A percentile compares a stretch with the other conserved stretches of the same genome.
These are phyloP conservation scores for Trichogramma pretiosum DNA, from an alignment of 1,140 invertebrate genomes.

Conservation along the genomic window DNA sequence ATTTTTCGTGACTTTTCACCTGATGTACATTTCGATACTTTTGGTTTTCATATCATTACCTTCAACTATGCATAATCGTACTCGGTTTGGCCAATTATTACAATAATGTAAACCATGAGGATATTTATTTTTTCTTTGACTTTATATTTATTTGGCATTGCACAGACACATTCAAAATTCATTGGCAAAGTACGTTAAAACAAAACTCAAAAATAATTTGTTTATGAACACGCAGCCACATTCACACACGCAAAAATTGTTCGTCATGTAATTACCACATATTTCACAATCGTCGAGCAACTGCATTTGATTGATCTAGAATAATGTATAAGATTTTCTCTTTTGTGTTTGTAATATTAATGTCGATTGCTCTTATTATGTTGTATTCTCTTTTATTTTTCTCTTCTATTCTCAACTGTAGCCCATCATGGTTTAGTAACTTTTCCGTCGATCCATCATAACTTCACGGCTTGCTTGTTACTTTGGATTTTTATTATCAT, in stretches of 20 bases:
- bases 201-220: constrained; percentile 23
- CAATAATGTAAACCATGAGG: constrained; percentile 15
- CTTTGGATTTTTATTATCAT: too few relatives aligned
- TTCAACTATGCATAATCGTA: too few relatives aligned
- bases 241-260: constrained; percentile 29
- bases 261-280: constrained; percentile 23
- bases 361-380: constrained; percentile 15
- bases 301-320: constrained; percentile 29
- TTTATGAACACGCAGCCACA: constrained; percentile 41
- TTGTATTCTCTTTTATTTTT: constrained; percentile 12
- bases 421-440: too few relatives aligned
- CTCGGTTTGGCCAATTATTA: too few relatives aligned
- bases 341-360: too few relatives aligned
- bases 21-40: too few relatives aligned
- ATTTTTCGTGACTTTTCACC: too few relatives aligned
- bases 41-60: too few relatives aligned
- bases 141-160: constrained; percentile 21
- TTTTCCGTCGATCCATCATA: too few relatives aligned
- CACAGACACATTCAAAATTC: constrained; percentile 25
- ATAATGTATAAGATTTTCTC: too few relatives aligned
- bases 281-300: constrained; percentile 22
- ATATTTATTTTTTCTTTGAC: too few relatives aligned
- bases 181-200: constrained; percentile 27
- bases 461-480: too few relatives aligned
- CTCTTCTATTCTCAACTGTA: constrained; percentile 10